Base-by-base conservation (phyloP, 2,888 invertebrate genomes). In the Macrophya alboannulata region DNA sequence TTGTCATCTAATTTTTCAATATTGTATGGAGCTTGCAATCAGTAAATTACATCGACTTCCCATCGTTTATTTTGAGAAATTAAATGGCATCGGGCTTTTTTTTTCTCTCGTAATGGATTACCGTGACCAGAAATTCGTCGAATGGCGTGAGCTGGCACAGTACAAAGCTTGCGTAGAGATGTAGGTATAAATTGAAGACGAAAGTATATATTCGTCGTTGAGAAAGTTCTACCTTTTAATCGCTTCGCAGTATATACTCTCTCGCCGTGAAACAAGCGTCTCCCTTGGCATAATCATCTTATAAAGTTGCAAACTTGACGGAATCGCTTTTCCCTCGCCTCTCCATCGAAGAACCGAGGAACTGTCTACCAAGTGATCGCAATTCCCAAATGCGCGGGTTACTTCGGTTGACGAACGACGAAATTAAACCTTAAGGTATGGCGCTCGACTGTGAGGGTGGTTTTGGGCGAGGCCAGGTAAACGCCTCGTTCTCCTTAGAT, bases 401-500 rank as follows among this genome's bases (percentile, higher is more conserved):
- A 12, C 51, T 81, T 21, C 40, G 25, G 81, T 59, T 81, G 40
- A 81, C 81, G 62, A 81, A 62, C 62, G 62, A 21, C 43, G 62
- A n/a, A 62, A 62, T 65, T 89, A 90, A 90, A 89, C 89, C 90
- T 90, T 86, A 86, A 88, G 88, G 88, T 89, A 85, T 85, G 88
- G 88, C 86, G 86, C 82, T 21, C 43, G 77, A 87, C 84, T 85
- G 86, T 86, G 85, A 87, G 86, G 21, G 48, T 40, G 43, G 74
- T 74, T 74, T 25, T 45, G 25, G n/a, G 8, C 45, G 40, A 45
- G 45, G 45, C 74, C 74, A 21, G 74, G 45, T 74, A 40, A 48
- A 48, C 48, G 74, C 15, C 1, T 15, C 74, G n/a, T 48, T 74
- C 45, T 74, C 45, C n/a, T 1, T 25, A 40, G 43, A 40, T 74